Percentiles rank a stretch among this genome's conserved stretches.
These are phyloP conservation scores for Platycercus adscitus DNA, from an alignment of 2,113 vertebrate genomes.

Conservation along the genomic window DNA sequence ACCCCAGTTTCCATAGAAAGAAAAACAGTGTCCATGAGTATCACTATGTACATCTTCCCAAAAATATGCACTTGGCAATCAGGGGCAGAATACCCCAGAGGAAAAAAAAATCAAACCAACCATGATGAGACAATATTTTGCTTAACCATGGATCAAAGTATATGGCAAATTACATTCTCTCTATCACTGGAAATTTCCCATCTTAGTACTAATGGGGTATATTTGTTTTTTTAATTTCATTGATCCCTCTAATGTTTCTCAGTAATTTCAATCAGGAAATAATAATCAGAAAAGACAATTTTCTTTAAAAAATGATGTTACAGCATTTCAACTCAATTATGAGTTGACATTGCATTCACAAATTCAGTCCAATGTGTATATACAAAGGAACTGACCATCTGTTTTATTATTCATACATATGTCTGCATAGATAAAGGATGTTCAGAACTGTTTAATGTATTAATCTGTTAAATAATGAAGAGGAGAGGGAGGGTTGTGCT, in stretches of 20 bases:
- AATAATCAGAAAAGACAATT: not conserved
- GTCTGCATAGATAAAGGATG: not conserved
- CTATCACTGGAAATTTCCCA: not conserved
- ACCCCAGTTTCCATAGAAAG: not conserved
- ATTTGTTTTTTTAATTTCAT: not conserved
- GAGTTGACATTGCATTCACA: not conserved
- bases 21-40: not conserved
- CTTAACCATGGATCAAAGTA: not conserved
- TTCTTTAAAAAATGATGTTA: not conserved
- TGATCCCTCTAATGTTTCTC: not conserved
- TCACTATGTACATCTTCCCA: not conserved
- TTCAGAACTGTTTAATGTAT: not conserved
- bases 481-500: not conserved
- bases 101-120: not conserved
- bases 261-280: not conserved
- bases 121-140: not conserved
- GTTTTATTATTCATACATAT: conserved; percentile 24
- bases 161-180: not conserved
- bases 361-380: not conserved
- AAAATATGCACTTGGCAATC: not conserved
- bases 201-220: not conserved
- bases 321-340: conserved; percentile 1
- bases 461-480: conserved; percentile 15
- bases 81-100: not conserved
- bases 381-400: not conserved